Evolutionary conservation across 2,113 vertebrate species (phyloP).

Genomic region (Hydrolagus affinis): DNA sequence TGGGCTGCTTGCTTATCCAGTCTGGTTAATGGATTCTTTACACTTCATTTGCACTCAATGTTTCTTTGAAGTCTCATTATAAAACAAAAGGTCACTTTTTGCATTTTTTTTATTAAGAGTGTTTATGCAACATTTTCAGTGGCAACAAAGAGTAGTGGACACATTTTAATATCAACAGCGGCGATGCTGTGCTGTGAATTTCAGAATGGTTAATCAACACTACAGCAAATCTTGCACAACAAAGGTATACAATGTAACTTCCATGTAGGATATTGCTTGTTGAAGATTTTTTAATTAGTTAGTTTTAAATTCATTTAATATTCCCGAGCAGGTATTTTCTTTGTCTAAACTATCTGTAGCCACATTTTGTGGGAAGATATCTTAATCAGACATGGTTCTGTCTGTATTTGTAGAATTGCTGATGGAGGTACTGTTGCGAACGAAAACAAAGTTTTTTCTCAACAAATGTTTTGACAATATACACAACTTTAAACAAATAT

Average conservation of each 20-base stretch:
- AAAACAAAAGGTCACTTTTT: background rate
- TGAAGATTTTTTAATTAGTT: background rate
- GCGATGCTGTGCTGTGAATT: background rate
- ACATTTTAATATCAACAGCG: background rate
- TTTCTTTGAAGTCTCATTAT: conserved; percentile 32
- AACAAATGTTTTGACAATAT: no score
- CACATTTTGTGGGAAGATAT: background rate
- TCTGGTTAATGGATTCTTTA: conserved; percentile 28
- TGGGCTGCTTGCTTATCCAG: conserved; percentile 31
- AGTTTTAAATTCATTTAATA: background rate
- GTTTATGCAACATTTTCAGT: conserved; percentile 22
- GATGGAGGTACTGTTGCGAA: background rate
- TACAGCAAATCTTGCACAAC: background rate
- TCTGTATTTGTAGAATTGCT: background rate
- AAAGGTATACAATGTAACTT: background rate
- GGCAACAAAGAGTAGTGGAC: background rate
- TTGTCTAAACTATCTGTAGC: background rate
- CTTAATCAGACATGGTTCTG: background rate
- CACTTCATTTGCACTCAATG: conserved; percentile 34
- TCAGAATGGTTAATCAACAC: background rate
- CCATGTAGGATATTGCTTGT: background rate
- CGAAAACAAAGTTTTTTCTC: no score
- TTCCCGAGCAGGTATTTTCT: background rate
- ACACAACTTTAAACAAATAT: no score
- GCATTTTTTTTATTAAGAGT: conserved; percentile 16